These are phyloP conservation scores for Polietes domitor DNA, from an alignment of 2,888 invertebrate genomes.

Conservation along the genomic window DNA sequence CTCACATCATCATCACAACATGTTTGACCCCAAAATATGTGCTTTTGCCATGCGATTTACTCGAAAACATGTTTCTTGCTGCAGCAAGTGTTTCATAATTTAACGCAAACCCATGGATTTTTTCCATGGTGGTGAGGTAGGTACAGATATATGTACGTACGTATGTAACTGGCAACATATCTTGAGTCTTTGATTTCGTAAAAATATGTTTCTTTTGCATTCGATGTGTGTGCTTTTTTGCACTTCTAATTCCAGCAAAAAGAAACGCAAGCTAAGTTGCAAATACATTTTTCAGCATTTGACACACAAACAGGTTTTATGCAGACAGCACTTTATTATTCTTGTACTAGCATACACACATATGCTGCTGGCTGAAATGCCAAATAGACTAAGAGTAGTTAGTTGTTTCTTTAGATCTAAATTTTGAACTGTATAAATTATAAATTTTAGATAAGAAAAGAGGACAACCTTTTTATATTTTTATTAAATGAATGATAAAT, in stretches of 20 bases:
- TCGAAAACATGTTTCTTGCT: slow-evolving; percentile 14
- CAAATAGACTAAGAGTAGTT: too few species aligned
- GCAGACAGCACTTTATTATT: background rate
- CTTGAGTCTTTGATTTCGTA: slow-evolving; percentile 5
- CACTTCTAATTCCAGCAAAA: too few species aligned
- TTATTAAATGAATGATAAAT: too few species aligned
- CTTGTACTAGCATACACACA: too few species aligned
- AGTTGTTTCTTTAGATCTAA: too few species aligned
- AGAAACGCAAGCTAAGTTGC: slow-evolving; percentile 36
- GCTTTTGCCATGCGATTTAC: background rate
- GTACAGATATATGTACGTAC: too few species aligned
- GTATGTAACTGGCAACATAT: too few species aligned
- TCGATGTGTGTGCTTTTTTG: background rate
- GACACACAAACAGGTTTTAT: slow-evolving; percentile 54
- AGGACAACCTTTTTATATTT: too few species aligned
- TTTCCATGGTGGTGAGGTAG: too few species aligned
- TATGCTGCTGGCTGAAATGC: too few species aligned
- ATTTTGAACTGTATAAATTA: too few species aligned
- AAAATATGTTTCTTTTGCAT: slow-evolving; percentile 28
- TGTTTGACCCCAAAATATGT: slow-evolving; percentile 6
- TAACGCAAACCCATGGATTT: background rate
- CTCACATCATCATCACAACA: background rate
- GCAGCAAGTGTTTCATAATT: slow-evolving; percentile 24
- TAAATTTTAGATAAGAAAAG: too few species aligned
- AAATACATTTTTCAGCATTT: slow-evolving; percentile 55